Evolutionary conservation across 2,888 invertebrate species (phyloP), one percentile per base, ranked within the genome.

Genomic region (Sylvicola fuscatus): DNA sequence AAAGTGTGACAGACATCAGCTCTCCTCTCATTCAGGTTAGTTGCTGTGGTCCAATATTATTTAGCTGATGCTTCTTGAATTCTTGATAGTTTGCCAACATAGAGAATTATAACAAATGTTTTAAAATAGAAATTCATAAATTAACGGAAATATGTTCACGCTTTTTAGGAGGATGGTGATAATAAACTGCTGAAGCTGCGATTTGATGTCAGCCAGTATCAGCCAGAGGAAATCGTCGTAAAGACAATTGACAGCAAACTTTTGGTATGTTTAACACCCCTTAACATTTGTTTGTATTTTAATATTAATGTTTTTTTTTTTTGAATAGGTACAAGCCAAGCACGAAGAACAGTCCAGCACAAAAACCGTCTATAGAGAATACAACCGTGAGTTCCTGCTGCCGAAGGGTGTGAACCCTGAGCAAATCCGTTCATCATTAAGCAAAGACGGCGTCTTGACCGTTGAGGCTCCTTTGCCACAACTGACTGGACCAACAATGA

Each of bases 231-330:
- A 68, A 92, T 95, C 55, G 87, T 90, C 53, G 93, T 97, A 44
- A 95, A 93, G 67, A 97, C 95, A 44, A 87, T 93, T 47, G 95
- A 95, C 66, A 93, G 93, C 65, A 87, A 90, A 70, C 70, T 97
- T 54, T 67, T 89, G 73, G 87, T 87, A 58, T 71, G 76, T 61
- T 36, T 37, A 27, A n/a, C n/a, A n/a, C n/a, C n/a, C n/a, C n/a
- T 14, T 31, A 32, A 12, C 35, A 35, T 35, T 31, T 27, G n/a
- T 32, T 6, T n/a, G n/a, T n/a, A n/a, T n/a, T n/a, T n/a, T n/a
- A n/a, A n/a, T n/a, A n/a, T n/a, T 33, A 32, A 32, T 31, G 36
- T 38, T 38, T 34, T 37, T 26, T 40, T 44, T 47, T 41, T 40
- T 46, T 64, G 3, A 37, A 33, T 15, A 90, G 89, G 90, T 93